These are phyloP conservation scores for Hiodon alosoides DNA, from an alignment of 2,113 vertebrate species.

Conservation along the genomic window DNA sequence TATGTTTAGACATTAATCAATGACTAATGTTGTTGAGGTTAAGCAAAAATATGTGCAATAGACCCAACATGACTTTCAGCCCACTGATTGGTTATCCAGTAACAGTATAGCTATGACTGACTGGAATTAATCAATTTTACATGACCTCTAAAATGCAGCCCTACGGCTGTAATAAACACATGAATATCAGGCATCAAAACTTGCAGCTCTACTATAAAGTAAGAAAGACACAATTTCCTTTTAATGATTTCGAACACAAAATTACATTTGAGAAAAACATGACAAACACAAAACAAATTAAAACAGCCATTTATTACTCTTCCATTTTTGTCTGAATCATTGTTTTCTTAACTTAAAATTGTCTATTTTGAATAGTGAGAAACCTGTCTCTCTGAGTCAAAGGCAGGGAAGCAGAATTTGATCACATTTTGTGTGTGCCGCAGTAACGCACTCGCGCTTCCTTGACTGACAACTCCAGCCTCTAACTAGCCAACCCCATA, in stretches of 20 bases:
- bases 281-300: conserved; percentile 35
- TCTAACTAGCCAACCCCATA: conserved; percentile 30
- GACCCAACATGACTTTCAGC: too few species aligned
- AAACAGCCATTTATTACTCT: conserved; percentile 53
- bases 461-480: conserved; percentile 10
- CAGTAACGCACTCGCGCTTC: conserved; percentile 50
- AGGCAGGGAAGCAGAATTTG: conserved; percentile 46
- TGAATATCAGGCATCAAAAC: conserved; percentile 1
- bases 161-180: too few species aligned
- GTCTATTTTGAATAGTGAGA: conserved; percentile 48
- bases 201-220: not conserved
- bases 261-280: not conserved
- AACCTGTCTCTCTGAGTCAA: conserved; percentile 46
- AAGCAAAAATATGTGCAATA: too few species aligned
- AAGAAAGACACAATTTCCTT: not conserved
- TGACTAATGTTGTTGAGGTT: too few species aligned
- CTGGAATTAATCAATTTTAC: too few species aligned
- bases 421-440: conserved; percentile 50
- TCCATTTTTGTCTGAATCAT: conserved; percentile 58
- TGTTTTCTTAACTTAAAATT: conserved; percentile 63
- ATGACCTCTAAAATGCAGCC: too few species aligned
- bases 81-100: too few species aligned
- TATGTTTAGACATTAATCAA: too few species aligned
- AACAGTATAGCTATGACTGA: too few species aligned
- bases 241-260: not conserved